Conservation (phyloP, 2,888 invertebrate genomes). For the Ischnura elegans region DNA sequence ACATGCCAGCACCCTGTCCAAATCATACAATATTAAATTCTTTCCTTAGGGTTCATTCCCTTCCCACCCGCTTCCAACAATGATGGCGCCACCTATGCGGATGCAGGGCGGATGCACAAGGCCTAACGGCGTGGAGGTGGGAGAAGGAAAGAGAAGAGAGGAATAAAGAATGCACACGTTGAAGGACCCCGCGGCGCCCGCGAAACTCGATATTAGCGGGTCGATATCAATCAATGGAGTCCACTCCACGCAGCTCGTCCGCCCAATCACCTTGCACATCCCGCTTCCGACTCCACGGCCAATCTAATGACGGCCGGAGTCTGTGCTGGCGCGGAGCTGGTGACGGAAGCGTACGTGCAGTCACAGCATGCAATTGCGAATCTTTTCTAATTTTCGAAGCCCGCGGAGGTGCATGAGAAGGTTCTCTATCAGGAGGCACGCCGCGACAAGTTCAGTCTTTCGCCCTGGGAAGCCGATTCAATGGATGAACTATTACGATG, state of each 20-base stretch:
- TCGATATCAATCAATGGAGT: slow-evolving; percentile 18
- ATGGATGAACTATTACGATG: too few species aligned
- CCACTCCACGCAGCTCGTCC: not conserved
- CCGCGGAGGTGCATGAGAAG: too few species aligned
- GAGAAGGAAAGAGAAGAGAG: not conserved
- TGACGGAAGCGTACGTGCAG: too few species aligned
- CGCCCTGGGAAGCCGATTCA: too few species aligned
- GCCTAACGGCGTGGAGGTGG: not conserved
- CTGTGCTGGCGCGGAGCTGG: not conserved
- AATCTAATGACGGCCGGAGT: not conserved
- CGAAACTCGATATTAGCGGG: slow-evolving; percentile 18
- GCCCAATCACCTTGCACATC: slow-evolving; percentile 6
- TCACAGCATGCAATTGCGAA: too few species aligned
- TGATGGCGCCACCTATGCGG: not conserved
- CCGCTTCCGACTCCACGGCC: not conserved
- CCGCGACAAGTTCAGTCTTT: too few species aligned
- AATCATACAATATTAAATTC: not conserved
- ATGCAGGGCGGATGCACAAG: not conserved
- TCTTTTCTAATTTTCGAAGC: too few species aligned
- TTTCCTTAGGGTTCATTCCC: not conserved
- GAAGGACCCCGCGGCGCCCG: not conserved
- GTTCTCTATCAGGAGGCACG: too few species aligned
- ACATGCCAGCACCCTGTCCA: too few species aligned
- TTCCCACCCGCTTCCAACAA: not conserved
- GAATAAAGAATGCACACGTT: not conserved